These are phyloP conservation scores for Turnix velox DNA, from an alignment of 2,113 vertebrate genomes.

Conservation along the genomic window DNA sequence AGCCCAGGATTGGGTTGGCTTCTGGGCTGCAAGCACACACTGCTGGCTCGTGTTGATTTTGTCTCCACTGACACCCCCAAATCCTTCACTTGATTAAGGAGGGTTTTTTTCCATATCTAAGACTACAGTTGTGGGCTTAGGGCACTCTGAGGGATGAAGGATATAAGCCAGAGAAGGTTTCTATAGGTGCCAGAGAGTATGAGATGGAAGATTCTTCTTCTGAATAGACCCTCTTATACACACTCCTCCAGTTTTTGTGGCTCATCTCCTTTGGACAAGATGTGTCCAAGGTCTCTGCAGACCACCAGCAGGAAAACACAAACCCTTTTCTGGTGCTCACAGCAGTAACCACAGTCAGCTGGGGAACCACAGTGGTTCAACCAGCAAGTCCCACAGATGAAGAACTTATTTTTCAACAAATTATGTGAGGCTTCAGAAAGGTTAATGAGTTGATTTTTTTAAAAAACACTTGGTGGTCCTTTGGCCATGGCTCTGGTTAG, in stretches of 20 bases:
- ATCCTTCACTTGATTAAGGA: background rate
- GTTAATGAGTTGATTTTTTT: background rate
- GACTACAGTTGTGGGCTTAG: background rate
- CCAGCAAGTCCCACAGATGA: background rate
- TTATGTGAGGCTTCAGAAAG: background rate
- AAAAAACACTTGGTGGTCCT: background rate
- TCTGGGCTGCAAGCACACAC: no score
- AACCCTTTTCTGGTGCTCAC: background rate
- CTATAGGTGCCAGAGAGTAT: background rate
- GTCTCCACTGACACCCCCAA: no score
- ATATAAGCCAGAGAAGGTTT: background rate
- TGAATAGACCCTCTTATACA: background rate
- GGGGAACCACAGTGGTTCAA: background rate
- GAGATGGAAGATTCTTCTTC: background rate
- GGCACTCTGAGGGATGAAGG: background rate
- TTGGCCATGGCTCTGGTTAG: background rate
- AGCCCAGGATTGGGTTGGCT: no score
- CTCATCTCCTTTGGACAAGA: background rate
- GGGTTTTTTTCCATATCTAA: background rate
- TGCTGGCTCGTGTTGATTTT: no score
- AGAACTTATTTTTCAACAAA: slow-evolving; percentile 2
- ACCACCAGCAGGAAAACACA: background rate
- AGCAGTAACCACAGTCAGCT: background rate
- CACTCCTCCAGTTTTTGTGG: background rate
- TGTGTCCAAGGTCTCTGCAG: background rate